Evolutionary conservation across 30 jellyfish, hydroid and myxozoan species (phyloP).

Genomic region (Sanderia malayensis): DNA sequence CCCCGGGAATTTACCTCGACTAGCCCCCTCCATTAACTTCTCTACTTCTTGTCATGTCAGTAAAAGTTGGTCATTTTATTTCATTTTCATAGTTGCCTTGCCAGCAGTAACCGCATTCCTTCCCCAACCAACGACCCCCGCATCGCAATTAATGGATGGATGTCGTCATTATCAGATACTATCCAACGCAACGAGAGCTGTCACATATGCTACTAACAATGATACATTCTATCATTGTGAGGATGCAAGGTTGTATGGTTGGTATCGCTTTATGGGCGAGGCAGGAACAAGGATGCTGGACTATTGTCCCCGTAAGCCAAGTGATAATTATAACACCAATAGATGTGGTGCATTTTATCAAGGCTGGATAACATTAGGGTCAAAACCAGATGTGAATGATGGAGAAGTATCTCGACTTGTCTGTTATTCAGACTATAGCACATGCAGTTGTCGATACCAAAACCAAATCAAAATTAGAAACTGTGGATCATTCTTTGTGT

Average conservation of each 20-base stretch:
- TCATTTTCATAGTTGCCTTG: not conserved
- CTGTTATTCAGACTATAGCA: conserved; percentile 51
- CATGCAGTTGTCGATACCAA: conserved; percentile 66
- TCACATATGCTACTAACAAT: conserved; percentile 25
- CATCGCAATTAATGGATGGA: conserved; percentile 18
- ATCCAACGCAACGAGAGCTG: conserved; percentile 55
- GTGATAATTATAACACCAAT: conserved; percentile 38
- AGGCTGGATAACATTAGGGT: conserved; percentile 64
- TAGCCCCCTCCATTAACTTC: too few species aligned
- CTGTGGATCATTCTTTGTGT: conserved; percentile 82
- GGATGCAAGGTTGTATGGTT: conserved; percentile 75
- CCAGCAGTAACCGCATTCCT: not conserved
- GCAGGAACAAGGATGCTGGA: conserved; percentile 60
- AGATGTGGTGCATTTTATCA: conserved; percentile 76
- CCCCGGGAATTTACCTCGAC: too few species aligned
- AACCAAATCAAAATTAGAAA: conserved; percentile 55
- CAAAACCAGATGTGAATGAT: conserved; percentile 11
- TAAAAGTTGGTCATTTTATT: too few species aligned
- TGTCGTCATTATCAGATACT: conserved; percentile 52
- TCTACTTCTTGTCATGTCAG: too few species aligned
- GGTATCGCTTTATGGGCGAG: conserved; percentile 66
- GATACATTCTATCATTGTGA: conserved; percentile 43
- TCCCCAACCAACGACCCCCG: conserved; percentile 26
- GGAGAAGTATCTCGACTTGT: conserved; percentile 73
- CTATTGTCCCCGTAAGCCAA: conserved; percentile 57